Conservation (phyloP, 2,113 vertebrate genomes). For the Carassius carassius region DNA sequence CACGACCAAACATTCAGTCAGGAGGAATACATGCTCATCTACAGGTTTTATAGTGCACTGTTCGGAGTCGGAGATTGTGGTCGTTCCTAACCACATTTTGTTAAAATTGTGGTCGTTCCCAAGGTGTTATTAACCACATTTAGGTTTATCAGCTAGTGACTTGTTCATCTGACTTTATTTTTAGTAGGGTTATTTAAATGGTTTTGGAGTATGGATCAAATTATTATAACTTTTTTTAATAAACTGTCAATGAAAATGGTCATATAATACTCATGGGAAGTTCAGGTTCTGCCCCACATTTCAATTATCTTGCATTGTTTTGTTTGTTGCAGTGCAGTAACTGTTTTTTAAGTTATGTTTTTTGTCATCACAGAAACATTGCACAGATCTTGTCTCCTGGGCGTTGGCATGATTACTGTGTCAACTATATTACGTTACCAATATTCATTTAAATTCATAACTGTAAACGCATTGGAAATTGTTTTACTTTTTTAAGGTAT, state of each 20-base stretch:
- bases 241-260: not conserved
- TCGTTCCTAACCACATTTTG: not conserved
- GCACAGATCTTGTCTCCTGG: no score
- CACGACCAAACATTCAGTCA: not conserved
- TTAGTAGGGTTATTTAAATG: not conserved
- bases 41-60: not conserved
- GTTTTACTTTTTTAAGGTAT: not conserved
- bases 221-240: not conserved
- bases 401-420: constrained; percentile 10
- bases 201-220: not conserved
- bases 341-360: no score
- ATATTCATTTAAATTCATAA: not conserved
- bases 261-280: not conserved
- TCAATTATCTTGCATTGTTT: no score
- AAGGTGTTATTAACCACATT: not conserved
- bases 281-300: no score
- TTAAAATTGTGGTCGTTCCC: no score
- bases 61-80: not conserved
- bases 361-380: no score
- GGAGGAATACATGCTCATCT: constrained; percentile 14
- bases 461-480: not conserved
- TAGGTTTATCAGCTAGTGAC: not conserved
- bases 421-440: not conserved
- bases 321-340: no score
- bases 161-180: not conserved